Evolutionary conservation across 2,888 invertebrate genomes (phyloP).

Genomic region (Synergus laeviventris): DNA sequence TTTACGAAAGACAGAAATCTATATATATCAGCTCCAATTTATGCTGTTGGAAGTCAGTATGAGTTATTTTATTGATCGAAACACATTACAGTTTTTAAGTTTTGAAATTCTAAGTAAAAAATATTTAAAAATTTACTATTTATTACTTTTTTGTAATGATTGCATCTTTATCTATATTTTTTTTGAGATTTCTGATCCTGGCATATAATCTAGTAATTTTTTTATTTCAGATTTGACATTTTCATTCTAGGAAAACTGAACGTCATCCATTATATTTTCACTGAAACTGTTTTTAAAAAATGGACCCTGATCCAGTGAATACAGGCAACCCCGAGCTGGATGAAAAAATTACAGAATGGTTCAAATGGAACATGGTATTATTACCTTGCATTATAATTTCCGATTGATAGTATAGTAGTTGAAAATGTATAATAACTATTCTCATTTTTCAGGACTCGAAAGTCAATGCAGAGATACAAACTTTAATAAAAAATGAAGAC

Average conservation of each 20-base stretch:
- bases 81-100: neutral
- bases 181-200: neutral
- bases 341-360: conserved; percentile 84
- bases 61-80: too few species aligned
- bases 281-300: conserved; percentile 32
- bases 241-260: neutral
- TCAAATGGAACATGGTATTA: conserved; percentile 84
- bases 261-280: neutral
- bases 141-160: too few species aligned
- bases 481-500: conserved; percentile 79
- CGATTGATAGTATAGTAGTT: conserved; percentile 20
- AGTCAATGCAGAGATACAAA: conserved; percentile 81
- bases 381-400: conserved; percentile 40
- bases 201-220: neutral
- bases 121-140: too few species aligned
- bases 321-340: conserved; percentile 80
- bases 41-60: too few species aligned
- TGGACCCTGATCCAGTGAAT: conserved; percentile 61
- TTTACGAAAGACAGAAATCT: neutral
- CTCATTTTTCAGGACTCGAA: conserved; percentile 78
- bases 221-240: neutral
- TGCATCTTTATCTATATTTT: neutral
- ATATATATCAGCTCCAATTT: neutral
- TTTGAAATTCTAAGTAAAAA: too few species aligned
- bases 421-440: neutral